Conservation (phyloP, 2,888 invertebrate genomes). For the Stenoptilia bipunctidactyla region DNA sequence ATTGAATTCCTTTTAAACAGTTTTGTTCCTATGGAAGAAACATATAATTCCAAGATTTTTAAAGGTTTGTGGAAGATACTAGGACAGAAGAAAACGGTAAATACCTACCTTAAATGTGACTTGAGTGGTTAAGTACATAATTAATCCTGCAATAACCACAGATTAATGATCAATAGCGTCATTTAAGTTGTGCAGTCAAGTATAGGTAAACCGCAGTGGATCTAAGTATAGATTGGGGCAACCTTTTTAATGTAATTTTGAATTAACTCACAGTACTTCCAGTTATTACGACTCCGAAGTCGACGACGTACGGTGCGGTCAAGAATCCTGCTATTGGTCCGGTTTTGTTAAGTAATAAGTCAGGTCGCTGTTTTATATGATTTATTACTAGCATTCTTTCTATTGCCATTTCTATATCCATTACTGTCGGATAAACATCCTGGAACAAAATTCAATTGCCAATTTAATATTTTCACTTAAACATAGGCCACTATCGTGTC, state of each 20-base stretch:
- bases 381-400: conserved; percentile 65
- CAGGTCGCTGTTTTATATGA: conserved; percentile 48
- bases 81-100: too few species aligned
- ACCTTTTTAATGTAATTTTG: too few species aligned
- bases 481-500: too few species aligned
- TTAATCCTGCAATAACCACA: too few species aligned
- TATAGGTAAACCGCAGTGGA: too few species aligned
- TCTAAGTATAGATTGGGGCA: too few species aligned
- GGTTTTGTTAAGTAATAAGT: conserved; percentile 36
- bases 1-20: too few species aligned
- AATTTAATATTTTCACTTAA: background rate
- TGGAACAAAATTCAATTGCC: conserved; percentile 20
- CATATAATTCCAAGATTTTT: conserved; percentile 1
- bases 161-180: too few species aligned
- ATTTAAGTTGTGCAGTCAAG: too few species aligned
- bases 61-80: too few species aligned
- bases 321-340: conserved; percentile 58
- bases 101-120: too few species aligned
- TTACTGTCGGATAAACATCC: conserved; percentile 60
- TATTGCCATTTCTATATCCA: conserved; percentile 74
- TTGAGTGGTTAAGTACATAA: too few species aligned
- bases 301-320: conserved; percentile 64
- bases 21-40: conserved; percentile 5
- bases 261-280: conserved; percentile 43
- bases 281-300: conserved; percentile 69